Base-by-base conservation (phyloP, 2,113 vertebrate genomes). In the Tachysurus vachellii region DNA sequence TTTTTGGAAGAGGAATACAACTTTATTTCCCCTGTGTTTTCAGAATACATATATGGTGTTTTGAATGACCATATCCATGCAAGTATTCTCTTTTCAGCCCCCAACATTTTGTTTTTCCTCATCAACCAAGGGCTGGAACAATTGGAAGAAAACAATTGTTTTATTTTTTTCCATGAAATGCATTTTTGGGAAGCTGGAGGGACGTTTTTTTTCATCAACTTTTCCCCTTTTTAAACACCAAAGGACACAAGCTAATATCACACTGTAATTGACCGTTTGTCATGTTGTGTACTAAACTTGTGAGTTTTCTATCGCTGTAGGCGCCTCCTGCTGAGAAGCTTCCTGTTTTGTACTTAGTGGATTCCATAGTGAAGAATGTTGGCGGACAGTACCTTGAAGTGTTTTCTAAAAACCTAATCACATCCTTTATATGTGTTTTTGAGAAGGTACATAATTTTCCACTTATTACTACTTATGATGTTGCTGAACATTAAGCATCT, bases 341-440 rank as follows among this genome's bases (percentile, higher is more conserved):
- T 87, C 98, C 98, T 26, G 97, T 99, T 96, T 98, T 99, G 97
- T 99, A 99, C 96, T 97, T 99, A 95, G 99, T 99, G 98, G 98
- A 99, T 96, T 99, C 98, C 96, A 99, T 99, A 96, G 98, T 99
- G 96, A 99, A 99, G 98, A 99, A 99, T 91, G 97, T 99, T 94
- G 98, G 98, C 96, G 96, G 97, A 97, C 97, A 98, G 80, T 99
- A 99, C 97, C 97, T 98, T 94, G 96, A 96, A 95, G 97, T 98
- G 94, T 99, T 99, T 97, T 96, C 98, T 97, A 99, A 99, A 99
- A 99, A 99, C 97, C 97, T 99, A 97, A 96, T 98, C 96, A 94
- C 97, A 96, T 98, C 98, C 95, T 99, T 99, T 99, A 96, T 99
- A 96, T 98, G 97, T 98, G 98, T 99, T 93, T 99, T 99, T 97